Conservation (phyloP, 1,140 invertebrate species). For the Drosophila seguyi region DNA sequence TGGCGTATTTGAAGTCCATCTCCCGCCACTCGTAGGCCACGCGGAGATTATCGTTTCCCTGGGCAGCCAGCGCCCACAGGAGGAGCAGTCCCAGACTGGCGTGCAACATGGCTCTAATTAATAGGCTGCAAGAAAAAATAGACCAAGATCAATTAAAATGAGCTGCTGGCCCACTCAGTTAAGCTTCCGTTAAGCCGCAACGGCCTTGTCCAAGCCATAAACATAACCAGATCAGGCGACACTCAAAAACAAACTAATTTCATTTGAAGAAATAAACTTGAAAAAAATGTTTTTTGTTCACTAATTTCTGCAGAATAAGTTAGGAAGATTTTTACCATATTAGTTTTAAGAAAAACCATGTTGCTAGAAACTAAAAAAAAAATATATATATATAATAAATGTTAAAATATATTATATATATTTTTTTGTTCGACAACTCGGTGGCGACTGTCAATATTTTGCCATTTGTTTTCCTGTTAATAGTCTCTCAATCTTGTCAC, state of each 20-base stretch:
- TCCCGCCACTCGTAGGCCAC: constrained; percentile 90
- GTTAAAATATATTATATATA: no score
- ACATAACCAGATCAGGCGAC: constrained; percentile 15
- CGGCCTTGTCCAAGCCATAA: constrained; percentile 38
- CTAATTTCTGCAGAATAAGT: not conserved
- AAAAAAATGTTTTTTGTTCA: not conserved
- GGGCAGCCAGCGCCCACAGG: constrained; percentile 44
- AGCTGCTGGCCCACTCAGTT: constrained; percentile 14
- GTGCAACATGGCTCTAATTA: constrained; percentile 44
- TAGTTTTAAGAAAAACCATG: not conserved
- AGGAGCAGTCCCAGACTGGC: constrained; percentile 29
- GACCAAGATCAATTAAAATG: constrained; percentile 33
- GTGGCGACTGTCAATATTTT: no score
- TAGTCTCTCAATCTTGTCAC: constrained; percentile 26
- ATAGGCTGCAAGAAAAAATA: constrained; percentile 29
- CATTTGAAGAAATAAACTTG: not conserved
- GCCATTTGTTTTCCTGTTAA: constrained; percentile 2
- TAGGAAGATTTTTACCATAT: not conserved
- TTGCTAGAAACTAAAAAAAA: not conserved
- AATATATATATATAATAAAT: not conserved
- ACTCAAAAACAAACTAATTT: not conserved
- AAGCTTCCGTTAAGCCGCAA: constrained; percentile 45
- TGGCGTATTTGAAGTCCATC: constrained; percentile 89
- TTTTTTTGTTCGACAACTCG: no score
- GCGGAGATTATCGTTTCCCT: constrained; percentile 88